phyloP scores from a whole-genome alignment of 2,797 vertebrate species.

The Halcyon smyrnensis region DNA sequence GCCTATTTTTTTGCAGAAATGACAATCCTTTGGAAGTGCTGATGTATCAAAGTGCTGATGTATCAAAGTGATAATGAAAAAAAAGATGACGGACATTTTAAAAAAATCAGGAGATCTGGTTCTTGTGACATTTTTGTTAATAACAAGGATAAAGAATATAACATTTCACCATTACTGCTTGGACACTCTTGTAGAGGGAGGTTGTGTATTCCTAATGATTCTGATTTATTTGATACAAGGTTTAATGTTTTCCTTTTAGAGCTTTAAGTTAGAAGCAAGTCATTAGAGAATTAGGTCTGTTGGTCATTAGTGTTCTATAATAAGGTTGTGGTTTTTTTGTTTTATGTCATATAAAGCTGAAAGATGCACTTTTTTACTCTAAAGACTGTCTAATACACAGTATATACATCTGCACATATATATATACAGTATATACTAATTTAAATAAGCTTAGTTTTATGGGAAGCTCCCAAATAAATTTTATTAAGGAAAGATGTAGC shows the following conservation, averaged over 20 bases:
- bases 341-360: neutral
- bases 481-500: neutral
- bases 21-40: neutral
- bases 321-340: rapidly evolving
- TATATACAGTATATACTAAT: neutral
- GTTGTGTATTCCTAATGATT: neutral
- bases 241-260: neutral
- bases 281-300: neutral
- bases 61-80: neutral
- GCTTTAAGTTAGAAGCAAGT: neutral
- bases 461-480: neutral
- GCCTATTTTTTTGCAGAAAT: neutral
- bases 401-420: no score
- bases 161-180: neutral
- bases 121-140: neutral
- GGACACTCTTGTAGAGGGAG: neutral
- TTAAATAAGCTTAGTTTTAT: neutral
- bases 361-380: neutral
- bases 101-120: neutral
- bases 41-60: neutral
- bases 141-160: neutral
- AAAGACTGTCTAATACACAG: neutral
- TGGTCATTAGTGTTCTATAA: neutral
- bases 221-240: neutral
- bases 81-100: neutral